Base-by-base conservation (phyloP, 1,140 invertebrate genomes). In the Drosophila seguyi region DNA sequence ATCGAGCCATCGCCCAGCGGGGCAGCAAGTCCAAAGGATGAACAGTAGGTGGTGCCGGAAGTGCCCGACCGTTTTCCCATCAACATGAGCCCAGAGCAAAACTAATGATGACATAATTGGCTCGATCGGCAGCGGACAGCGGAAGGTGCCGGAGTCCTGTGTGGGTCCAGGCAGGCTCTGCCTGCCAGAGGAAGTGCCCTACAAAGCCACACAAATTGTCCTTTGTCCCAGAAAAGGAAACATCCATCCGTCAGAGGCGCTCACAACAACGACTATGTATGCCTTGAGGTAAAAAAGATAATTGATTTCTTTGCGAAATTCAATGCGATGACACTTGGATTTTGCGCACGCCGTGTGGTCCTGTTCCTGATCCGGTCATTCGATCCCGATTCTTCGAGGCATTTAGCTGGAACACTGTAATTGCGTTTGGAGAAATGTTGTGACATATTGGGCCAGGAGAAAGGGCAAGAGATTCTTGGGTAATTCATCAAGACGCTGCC, bases 41-140 rank as follows among this genome's bases (percentile, higher is more conserved):
- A 85, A 79, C 85, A 81, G 85, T 88, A 88, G 85, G 85, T 85
- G 85, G 85, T 90, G 85, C 85, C 85, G 85, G 85, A 90, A 90
- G 78, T 90, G 63, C 60, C 77, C 13, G 42, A 14, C 44, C 48
- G 69, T 73, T 59, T 88, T 88, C 85, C 73, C 85, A 88, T 88
- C 84, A 74, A 73, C 69, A 45, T 80, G 72, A 81, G 65, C 47
- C 62, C 79, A 29, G 8, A 10, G 73, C 67, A 72, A 81, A 85
- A 83, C 85, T 90, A 90, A 90, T 90, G 85, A 90, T 90, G 85
- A 85, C 85, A 90, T 90, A 85, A 90, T 90, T 90, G 85, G 73
- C 81, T 88, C 77, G 67, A 81, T 86, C 52, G 58, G 22, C 45
- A 67, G 38, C 61, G 45, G 22, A 68, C 45, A 67, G 31, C 53